A percentile compares a stretch with the other conserved stretches of the same genome.
phyloP scores from a whole-genome alignment of 2,888 invertebrate genomes.

The Cheilosia pagana region DNA sequence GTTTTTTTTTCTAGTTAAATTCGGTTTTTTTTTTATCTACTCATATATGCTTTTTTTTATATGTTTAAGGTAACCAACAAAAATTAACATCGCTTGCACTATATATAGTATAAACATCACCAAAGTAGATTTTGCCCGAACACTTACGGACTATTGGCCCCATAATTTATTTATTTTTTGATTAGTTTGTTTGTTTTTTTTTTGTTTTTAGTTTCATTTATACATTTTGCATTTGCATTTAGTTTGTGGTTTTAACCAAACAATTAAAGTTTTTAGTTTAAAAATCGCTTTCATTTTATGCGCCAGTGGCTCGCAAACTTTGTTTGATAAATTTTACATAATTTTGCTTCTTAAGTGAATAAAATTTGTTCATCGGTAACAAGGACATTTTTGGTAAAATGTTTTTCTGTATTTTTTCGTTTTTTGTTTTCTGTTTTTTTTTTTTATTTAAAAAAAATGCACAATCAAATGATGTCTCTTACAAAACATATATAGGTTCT shows the following conservation, averaged over 20 bases:
- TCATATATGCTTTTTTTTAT: constrained; percentile 67
- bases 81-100: constrained; percentile 75
- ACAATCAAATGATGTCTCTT: constrained; percentile 74
- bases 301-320: constrained; percentile 65
- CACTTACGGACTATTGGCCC: constrained; percentile 84
- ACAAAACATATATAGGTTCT: constrained; percentile 69
- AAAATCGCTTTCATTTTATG: constrained; percentile 68
- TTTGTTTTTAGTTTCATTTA: constrained; percentile 55
- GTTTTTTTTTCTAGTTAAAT: constrained; percentile 73
- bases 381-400: constrained; percentile 62
- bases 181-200: constrained; percentile 52
- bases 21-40: constrained; percentile 74
- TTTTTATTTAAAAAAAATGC: constrained; percentile 60
- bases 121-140: constrained; percentile 84
- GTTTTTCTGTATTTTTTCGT: constrained; percentile 57
- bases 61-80: constrained; percentile 74
- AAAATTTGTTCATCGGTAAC: constrained; percentile 67
- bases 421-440: constrained; percentile 59
- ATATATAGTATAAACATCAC: constrained; percentile 79
- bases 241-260: constrained; percentile 60
- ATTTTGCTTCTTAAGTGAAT: constrained; percentile 75
- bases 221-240: constrained; percentile 62
- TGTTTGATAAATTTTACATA: constrained; percentile 62
- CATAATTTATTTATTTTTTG: constrained; percentile 77
- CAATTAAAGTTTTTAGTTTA: constrained; percentile 56